Evolutionary conservation across 2,113 vertebrate species (phyloP).

Genomic region (Sinosuthora webbiana): DNA sequence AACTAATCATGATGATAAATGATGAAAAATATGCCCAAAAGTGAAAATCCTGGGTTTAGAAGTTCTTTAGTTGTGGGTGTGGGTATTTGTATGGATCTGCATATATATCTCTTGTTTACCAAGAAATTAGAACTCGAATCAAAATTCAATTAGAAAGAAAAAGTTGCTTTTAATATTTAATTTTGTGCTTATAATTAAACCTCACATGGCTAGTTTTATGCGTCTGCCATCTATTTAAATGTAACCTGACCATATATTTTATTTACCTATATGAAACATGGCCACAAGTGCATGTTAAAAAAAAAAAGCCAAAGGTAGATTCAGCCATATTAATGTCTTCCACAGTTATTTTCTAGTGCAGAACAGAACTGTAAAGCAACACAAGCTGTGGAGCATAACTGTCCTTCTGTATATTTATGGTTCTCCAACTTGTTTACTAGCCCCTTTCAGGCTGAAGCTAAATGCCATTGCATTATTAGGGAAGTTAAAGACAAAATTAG

Average conservation of each 20-base stretch:
- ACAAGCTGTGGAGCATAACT: background rate
- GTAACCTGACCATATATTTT: background rate
- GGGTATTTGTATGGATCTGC: background rate
- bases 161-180: background rate
- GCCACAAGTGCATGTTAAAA: background rate
- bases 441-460: background rate
- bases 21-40: slow-evolving; percentile 48
- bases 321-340: background rate
- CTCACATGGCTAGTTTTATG: background rate
- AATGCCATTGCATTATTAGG: background rate
- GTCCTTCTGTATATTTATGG: background rate
- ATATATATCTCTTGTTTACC: background rate
- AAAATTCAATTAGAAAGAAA: background rate
- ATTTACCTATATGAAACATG: background rate
- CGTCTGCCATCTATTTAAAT: background rate
- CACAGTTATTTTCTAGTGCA: background rate
- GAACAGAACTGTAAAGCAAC: background rate
- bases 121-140: background rate
- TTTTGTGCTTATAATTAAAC: background rate
- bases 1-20: slow-evolving; percentile 52
- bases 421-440: background rate
- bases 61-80: background rate
- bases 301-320: background rate
- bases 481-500: background rate
- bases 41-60: background rate